phyloP scores from a whole-genome alignment of 2,888 invertebrate genomes.

The Desoria tigrina region DNA sequence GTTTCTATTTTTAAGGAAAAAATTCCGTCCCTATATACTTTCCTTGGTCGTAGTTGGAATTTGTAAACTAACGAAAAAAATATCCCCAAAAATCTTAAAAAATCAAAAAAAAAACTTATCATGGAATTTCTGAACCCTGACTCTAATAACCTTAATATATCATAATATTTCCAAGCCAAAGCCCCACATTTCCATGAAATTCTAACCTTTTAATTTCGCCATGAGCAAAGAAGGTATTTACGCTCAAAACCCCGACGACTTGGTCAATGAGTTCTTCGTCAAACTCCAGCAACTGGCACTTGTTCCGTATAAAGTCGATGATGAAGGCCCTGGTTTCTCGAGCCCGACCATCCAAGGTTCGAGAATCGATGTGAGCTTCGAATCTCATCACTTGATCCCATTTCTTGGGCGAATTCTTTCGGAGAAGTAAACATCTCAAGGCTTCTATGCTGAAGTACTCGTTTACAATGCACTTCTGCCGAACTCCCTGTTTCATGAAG shows the following conservation, averaged over 20 bases:
- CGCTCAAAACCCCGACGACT: conserved; percentile 37
- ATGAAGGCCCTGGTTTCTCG: conserved; percentile 18
- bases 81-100: too few species aligned
- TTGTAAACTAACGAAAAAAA: too few species aligned
- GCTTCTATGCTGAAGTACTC: conserved; percentile 40
- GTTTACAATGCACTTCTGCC: conserved; percentile 16
- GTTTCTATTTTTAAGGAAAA: too few species aligned
- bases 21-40: too few species aligned
- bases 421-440: conserved; percentile 23
- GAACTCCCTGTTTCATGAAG: conserved; percentile 21
- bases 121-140: too few species aligned
- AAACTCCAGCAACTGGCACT: conserved; percentile 35
- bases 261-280: conserved; percentile 27
- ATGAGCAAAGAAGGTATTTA: conserved; percentile 39
- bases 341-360: conserved; percentile 22
- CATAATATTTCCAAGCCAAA: too few species aligned
- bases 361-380: conserved; percentile 31
- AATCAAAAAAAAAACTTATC: too few species aligned
- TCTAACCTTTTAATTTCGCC: conserved; percentile 29
- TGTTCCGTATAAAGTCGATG: conserved; percentile 29
- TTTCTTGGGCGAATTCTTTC: conserved; percentile 20
- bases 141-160: too few species aligned
- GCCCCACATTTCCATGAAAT: too few species aligned
- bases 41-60: too few species aligned
- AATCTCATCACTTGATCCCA: conserved; percentile 33